Evolutionary conservation across 2,113 vertebrate genomes (phyloP).

Genomic region (Zosterops pallidus): DNA sequence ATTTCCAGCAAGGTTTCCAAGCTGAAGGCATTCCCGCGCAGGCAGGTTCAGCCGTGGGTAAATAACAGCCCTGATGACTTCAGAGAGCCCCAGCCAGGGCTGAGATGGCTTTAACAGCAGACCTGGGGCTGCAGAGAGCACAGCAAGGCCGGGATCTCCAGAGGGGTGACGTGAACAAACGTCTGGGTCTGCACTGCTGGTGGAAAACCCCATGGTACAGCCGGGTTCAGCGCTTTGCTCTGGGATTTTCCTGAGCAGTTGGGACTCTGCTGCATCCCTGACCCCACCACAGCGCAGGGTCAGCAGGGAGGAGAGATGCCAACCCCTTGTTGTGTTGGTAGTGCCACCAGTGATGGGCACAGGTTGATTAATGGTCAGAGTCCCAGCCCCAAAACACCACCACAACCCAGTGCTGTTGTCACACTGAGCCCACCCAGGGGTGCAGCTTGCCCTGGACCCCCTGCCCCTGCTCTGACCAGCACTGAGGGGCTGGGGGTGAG

Average conservation of each 20-base stretch:
- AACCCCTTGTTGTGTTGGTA: fast-evolving
- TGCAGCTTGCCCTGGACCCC: neutral
- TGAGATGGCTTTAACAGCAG: conserved; percentile 53
- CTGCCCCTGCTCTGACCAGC: fast-evolving
- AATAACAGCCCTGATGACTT: neutral
- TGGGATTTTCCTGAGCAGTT: neutral
- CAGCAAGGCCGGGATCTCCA: neutral
- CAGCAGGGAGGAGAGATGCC: neutral
- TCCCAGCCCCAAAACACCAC: neutral
- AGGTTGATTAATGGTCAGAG: fast-evolving
- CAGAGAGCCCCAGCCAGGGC: neutral
- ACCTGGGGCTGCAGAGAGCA: neutral
- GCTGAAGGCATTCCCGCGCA: conserved; percentile 21
- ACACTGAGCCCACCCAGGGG: fast-evolving
- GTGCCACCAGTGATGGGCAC: fast-evolving
- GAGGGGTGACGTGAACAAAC: neutral
- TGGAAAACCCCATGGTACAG: neutral
- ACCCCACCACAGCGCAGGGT: fast-evolving
- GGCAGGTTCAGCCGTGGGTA: conserved; percentile 46
- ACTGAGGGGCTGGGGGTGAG: neutral
- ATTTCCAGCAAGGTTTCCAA: conserved; percentile 60
- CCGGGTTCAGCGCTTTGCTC: fast-evolving
- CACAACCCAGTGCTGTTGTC: fast-evolving
- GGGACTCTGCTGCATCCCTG: neutral
- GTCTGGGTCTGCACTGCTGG: neutral